A percentile compares a stretch with the other conserved stretches of the same genome.
phyloP scores from a whole-genome alignment of 2,797 vertebrate genomes.

The Spea hammondii region DNA sequence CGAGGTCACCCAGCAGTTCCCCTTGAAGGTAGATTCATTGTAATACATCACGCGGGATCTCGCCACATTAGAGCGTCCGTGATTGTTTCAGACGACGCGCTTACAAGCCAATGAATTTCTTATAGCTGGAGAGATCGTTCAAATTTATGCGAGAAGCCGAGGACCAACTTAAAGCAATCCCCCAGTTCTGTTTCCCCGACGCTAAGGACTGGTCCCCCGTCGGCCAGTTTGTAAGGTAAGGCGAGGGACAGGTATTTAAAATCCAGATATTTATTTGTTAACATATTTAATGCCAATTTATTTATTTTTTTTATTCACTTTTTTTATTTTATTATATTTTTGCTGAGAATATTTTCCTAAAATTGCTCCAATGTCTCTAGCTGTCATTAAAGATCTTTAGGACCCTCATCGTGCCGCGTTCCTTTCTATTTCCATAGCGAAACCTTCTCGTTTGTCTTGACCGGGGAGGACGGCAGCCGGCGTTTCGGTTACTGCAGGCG shows the following conservation, averaged over 20 bases:
- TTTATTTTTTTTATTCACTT: no score
- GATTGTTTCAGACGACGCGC: no score
- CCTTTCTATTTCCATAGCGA: conserved; percentile 74
- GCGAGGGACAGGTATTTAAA: not conserved
- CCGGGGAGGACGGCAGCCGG: conserved; percentile 95
- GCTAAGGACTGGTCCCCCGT: conserved; percentile 96
- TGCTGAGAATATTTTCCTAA: conserved; percentile 36
- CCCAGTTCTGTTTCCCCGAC: conserved; percentile 98
- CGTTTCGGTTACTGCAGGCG: conserved; percentile 97
- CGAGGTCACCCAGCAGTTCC: conserved; percentile 97
- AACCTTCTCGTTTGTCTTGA: conserved; percentile 99
- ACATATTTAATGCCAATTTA: no score
- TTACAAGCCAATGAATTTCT: conserved; percentile 31
- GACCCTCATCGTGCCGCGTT: conserved; percentile 14
- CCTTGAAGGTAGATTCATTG: conserved; percentile 76
- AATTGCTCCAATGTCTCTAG: not conserved
- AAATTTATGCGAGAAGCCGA: conserved; percentile 97
- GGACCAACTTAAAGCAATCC: conserved; percentile 95
- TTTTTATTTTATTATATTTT: no score
- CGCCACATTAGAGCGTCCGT: no score
- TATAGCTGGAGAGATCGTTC: conserved; percentile 90
- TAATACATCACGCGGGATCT: no score
- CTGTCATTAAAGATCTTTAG: no score
- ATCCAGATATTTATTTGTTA: not conserved
- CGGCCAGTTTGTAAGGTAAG: conserved; percentile 88